A percentile compares a stretch with the other conserved stretches of the same genome.
Evolutionary conservation across 2,888 invertebrate genomes (phyloP).

Genomic region (Allolobophora icterica): DNA sequence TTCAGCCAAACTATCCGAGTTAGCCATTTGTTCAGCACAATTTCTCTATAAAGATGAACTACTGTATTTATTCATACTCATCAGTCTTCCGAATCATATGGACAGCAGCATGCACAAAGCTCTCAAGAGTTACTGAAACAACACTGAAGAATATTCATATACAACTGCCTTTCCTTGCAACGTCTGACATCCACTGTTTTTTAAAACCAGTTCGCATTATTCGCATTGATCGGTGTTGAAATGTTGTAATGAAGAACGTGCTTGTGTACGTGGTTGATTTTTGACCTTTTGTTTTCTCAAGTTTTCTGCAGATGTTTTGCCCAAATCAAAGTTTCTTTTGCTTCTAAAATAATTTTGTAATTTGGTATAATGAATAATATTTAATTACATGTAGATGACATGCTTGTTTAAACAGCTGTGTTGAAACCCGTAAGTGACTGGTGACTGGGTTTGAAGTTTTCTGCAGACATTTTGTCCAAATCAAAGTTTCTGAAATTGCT

Average conservation of each 20-base stretch:
- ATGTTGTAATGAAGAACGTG: neutral
- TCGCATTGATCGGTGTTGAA: neutral
- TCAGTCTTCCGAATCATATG: neutral
- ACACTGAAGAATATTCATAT: neutral
- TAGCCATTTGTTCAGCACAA: neutral
- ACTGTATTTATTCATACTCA: neutral
- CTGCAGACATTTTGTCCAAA: too few relatives aligned
- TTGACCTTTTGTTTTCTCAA: neutral
- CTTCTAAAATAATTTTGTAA: neutral
- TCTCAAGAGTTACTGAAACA: too few relatives aligned
- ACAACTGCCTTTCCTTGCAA: neutral
- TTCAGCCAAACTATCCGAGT: neutral
- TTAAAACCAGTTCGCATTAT: neutral
- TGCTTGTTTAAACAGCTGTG: too few relatives aligned
- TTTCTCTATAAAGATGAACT: neutral
- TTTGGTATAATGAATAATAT: neutral
- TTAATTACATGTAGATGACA: too few relatives aligned
- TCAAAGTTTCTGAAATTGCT: neutral
- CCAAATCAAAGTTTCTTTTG: neutral
- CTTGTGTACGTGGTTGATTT: too few relatives aligned
- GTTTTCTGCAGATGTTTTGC: neutral
- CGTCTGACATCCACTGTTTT: too few relatives aligned
- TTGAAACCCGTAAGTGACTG: neutral
- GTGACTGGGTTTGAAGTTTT: neutral
- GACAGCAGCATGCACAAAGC: neutral